Conservation (phyloP, 2,888 invertebrate species). For the Pegoplata infirma region DNA sequence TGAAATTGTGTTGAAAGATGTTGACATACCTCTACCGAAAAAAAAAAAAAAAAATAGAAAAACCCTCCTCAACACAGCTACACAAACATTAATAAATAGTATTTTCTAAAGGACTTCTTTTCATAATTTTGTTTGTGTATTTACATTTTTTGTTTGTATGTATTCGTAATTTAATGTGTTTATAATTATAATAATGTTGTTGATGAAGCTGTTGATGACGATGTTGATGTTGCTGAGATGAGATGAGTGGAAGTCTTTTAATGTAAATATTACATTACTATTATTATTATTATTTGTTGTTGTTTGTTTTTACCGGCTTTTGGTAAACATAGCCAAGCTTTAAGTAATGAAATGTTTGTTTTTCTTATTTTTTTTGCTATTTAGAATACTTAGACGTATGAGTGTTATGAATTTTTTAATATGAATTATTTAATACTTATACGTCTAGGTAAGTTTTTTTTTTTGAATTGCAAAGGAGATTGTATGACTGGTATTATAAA, state of each 20-base stretch:
- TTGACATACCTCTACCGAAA: slow-evolving; percentile 34
- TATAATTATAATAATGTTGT: slow-evolving; percentile 59
- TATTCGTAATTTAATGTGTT: slow-evolving; percentile 51
- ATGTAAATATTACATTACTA: not conserved
- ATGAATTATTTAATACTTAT: slow-evolving; percentile 27
- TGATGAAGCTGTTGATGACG: not conserved
- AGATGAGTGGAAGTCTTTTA: not conserved
- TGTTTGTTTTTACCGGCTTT: slow-evolving; percentile 15
- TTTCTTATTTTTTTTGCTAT: slow-evolving; percentile 2
- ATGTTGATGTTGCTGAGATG: not conserved
- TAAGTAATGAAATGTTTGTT: slow-evolving; percentile 49
- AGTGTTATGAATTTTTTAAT: not conserved
- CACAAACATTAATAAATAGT: slow-evolving; percentile 29
- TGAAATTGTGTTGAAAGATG: slow-evolving; percentile 41
- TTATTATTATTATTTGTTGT: slow-evolving; percentile 40
- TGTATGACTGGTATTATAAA: too few relatives aligned
- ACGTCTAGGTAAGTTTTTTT: not conserved
- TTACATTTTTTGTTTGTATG: slow-evolving; percentile 7
- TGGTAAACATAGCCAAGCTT: slow-evolving; percentile 52
- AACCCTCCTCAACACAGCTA: too few relatives aligned
- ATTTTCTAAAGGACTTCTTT: slow-evolving; percentile 36
- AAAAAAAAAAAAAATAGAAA: too few relatives aligned
- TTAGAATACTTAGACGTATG: slow-evolving; percentile 22
- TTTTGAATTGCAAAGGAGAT: too few relatives aligned
- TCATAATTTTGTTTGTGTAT: slow-evolving; percentile 3